Evolutionary conservation across 2,888 invertebrate species (phyloP), one percentile per base, ranked within the genome.

Genomic region (Formica aserva): DNA sequence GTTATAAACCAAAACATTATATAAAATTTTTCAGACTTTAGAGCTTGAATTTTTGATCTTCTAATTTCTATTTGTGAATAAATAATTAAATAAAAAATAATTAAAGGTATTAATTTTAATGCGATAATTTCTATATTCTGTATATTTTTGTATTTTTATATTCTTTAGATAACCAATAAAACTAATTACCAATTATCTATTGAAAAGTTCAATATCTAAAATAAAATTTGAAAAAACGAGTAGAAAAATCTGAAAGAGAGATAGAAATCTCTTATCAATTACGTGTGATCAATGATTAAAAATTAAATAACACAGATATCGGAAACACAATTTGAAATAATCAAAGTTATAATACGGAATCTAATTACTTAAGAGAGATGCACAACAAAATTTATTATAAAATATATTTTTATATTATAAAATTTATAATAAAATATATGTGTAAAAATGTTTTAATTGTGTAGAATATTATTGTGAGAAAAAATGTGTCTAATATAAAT

Each of bases 351-450:
- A 29, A 6, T 29, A 29, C 8, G 29, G 6, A 62, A 32, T 29
- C 4, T 22, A 22, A 57, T 57, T 57, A 13, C 1, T 57, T 22
- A 22, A 22, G 13, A 26, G 13, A 4, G 13, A 26, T 22, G 13
- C n/a, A n/a, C 41, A 3, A 1, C 18, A 60, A 74, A 3, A 41
- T 41, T 29, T 26, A 57, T 32, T 41, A 22, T n/a, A 22, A 65
- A 38, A 13, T n/a, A 67, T 26, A 38, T 52, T 52, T 52, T 52
- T n/a, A n/a, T n/a, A n/a, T n/a, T n/a, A n/a, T n/a, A 60, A 74
- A 3, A 41, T 41, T 29, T 26, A 57, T 32, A 29, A 22, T n/a
- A 22, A 65, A 38, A 13, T n/a, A 67, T 26, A 38, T 52, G n/a
- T 52, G n/a, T 62, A 62, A 5, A 62, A 62, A 62, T 22, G n/a